These are phyloP conservation scores for Microcebus ravelobensis DNA, from an alignment of 2,113 vertebrate genomes.

Conservation along the genomic window DNA sequence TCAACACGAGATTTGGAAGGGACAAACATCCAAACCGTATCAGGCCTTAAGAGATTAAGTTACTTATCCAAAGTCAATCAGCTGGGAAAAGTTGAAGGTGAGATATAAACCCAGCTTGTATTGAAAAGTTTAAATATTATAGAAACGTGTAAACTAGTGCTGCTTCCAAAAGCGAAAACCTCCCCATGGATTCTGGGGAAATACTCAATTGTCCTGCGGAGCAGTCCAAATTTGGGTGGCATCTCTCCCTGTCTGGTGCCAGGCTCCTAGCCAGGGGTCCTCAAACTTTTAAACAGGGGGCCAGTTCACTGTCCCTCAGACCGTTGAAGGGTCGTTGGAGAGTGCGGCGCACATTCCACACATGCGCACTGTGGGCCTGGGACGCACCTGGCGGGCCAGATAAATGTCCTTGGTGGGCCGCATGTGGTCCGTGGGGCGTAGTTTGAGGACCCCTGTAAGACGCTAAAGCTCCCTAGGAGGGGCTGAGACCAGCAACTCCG, in stretches of 20 bases:
- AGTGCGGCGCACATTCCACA: too few species aligned
- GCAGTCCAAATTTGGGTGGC: background rate
- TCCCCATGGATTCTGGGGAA: background rate
- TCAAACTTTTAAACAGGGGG: too few species aligned
- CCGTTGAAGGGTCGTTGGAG: too few species aligned
- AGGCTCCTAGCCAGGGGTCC: background rate
- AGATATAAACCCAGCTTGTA: background rate
- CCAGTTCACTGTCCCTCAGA: too few species aligned
- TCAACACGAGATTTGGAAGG: too few species aligned
- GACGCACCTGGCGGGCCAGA: too few species aligned
- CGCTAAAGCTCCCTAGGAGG: background rate
- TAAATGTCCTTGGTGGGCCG: too few species aligned
- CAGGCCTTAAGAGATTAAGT: background rate
- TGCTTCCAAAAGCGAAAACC: background rate
- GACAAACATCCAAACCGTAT: too few species aligned
- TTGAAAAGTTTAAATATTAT: background rate
- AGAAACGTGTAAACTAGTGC: background rate
- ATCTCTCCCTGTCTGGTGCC: background rate
- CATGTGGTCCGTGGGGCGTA: too few species aligned
- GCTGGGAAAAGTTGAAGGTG: background rate
- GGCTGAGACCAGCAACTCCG: background rate
- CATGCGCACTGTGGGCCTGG: too few species aligned
- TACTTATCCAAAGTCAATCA: conserved; percentile 1
- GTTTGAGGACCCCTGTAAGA: background rate
- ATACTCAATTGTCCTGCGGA: background rate